Conservation (phyloP, 2,797 vertebrate genomes). For the Diceros bicornis region DNA sequence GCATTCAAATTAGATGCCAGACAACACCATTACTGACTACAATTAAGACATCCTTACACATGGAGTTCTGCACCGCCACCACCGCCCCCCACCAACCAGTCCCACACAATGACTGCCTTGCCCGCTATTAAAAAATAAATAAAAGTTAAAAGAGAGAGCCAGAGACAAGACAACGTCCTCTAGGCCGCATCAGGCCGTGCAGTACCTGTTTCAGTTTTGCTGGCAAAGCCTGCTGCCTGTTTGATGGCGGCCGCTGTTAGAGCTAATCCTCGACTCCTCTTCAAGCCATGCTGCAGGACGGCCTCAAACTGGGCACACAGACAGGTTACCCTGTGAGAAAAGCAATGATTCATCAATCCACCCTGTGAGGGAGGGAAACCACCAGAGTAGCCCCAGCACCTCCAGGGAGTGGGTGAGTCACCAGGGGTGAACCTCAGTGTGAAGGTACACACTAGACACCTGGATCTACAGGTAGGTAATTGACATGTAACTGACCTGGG, state of each 20-base stretch:
- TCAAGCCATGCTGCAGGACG: slow-evolving; percentile 97
- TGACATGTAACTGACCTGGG: not conserved
- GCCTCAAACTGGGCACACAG: slow-evolving; percentile 98
- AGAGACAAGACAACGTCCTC: not conserved
- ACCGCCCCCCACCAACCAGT: too few relatives aligned
- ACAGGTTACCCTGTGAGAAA: slow-evolving; percentile 96
- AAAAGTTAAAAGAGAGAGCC: not conserved
- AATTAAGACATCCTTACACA: not conserved
- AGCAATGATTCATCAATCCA: slow-evolving; percentile 60
- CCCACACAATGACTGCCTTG: not conserved
- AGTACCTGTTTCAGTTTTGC: slow-evolving; percentile 96
- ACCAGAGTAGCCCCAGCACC: not conserved
- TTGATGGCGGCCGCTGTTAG: slow-evolving; percentile 97
- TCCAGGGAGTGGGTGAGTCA: not conserved
- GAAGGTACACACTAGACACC: not conserved
- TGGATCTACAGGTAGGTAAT: not conserved
- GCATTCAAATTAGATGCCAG: slow-evolving; percentile 9
- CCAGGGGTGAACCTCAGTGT: not conserved
- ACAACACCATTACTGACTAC: not conserved
- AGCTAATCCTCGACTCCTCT: slow-evolving; percentile 95
- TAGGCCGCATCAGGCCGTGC: fast-evolving
- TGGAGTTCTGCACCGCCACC: not conserved
- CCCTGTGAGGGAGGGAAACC: not conserved
- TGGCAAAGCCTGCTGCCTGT: slow-evolving; percentile 97
- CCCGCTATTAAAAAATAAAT: not conserved